Base-by-base conservation (phyloP, 2,797 vertebrate genomes). In the Crypturellus tataupa region DNA sequence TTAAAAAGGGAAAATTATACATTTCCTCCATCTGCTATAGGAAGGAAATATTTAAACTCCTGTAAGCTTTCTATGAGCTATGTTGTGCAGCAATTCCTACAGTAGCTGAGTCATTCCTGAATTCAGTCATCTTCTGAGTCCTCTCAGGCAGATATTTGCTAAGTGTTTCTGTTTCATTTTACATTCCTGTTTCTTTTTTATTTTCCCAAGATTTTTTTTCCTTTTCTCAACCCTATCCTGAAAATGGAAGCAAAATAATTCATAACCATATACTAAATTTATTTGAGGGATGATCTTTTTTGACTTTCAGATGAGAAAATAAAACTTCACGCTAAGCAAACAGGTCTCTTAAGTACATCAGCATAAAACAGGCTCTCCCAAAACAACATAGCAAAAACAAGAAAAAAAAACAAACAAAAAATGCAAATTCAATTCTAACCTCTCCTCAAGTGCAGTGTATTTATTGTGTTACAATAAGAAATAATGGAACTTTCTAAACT, bases 51-150 rank as follows among this genome's bases (percentile, higher is more conserved):
- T 25, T 42, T 67, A 21, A 82, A 73, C 42, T 79, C 27, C 59
- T 60, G 39, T 51, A 89, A 92, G 39, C 25, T 46, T 84, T 13
- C 47, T 81, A 63, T 2, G 25, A 39, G 71, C n/a, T 92, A 29
- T 40, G 31, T 10, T 69, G 47, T 51, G 63, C 53, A 67, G 5
- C 59, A 73, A 90, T 93, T 87, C 65, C 42, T 90, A 89, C 20
- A 39, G 71, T 8, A 95, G 86, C 78, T 89, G 84, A 95, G 79
- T 94, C 91, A 96, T 62, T 3, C 51, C 51, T 82, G 29, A 90
- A 89, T 88, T 93, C 75, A 70, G 58, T 9, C 35, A 76, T 77
- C 56, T 76, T 80, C 68, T 7, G 68, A 82, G 68, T 73, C 60
- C 75, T 59, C 67, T 53, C 39, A 89, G 75, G 39, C 51, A 93